phyloP scores from a whole-genome alignment of 1,140 invertebrate genomes.

The Metopolophium dirhodum region DNA sequence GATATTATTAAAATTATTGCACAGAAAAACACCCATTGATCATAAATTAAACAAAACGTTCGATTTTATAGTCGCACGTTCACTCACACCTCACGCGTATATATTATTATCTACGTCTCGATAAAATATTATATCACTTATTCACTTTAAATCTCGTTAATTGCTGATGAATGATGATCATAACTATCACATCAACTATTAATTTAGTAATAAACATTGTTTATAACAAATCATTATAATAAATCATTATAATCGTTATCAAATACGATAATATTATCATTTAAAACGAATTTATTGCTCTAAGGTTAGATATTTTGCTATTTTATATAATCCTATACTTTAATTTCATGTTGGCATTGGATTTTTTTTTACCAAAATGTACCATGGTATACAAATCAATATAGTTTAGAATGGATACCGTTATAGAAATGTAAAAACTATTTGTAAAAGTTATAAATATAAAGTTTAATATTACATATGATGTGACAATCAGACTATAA shows the following conservation, averaged over 20 bases:
- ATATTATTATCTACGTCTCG: neutral
- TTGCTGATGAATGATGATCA: no score
- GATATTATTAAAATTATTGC: neutral
- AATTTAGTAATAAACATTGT: neutral
- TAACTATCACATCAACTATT: neutral
- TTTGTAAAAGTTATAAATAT: neutral
- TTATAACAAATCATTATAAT: no score
- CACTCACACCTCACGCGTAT: neutral
- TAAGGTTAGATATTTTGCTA: neutral
- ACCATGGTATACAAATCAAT: neutral
- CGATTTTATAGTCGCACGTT: neutral
- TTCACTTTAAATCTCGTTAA: neutral
- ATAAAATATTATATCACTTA: neutral
- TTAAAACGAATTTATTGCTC: neutral
- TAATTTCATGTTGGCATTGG: neutral
- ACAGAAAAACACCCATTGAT: neutral
- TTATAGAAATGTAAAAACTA: neutral
- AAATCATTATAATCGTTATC: neutral
- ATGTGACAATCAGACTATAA: neutral
- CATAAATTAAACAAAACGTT: neutral
- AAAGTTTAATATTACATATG: neutral
- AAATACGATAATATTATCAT: rapidly evolving
- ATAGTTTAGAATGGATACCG: no score
- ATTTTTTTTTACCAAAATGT: neutral
- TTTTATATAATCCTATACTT: neutral